These are phyloP conservation scores for Semotilus atromaculatus DNA, from an alignment of 2,797 vertebrate species.

Conservation along the genomic window DNA sequence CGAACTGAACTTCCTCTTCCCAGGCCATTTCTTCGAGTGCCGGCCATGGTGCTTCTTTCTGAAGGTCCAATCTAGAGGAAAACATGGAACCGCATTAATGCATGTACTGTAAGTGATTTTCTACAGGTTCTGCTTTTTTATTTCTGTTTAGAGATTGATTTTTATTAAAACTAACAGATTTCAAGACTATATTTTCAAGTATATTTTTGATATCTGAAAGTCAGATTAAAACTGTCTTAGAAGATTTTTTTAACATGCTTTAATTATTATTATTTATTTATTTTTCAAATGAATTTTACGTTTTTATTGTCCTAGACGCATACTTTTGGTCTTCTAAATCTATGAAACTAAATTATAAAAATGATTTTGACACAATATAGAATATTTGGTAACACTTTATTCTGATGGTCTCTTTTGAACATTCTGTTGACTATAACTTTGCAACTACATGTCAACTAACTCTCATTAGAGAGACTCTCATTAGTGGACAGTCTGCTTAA, in stretches of 20 bases:
- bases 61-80: constrained; percentile 18
- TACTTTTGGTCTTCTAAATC: not conserved
- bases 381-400: too few relatives aligned
- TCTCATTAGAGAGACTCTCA: too few relatives aligned
- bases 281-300: not conserved
- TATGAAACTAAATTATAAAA: not conserved
- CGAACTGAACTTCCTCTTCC: constrained; percentile 74
- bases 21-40: constrained; percentile 64
- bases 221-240: not conserved
- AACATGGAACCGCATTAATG: not conserved
- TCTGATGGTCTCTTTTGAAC: too few relatives aligned
- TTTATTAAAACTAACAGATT: not conserved
- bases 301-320: not conserved
- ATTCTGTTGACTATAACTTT: too few relatives aligned
- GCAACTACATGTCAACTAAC: too few relatives aligned
- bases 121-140: not conserved
- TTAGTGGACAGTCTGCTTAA: too few relatives aligned
- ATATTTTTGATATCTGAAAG: not conserved
- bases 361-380: not conserved
- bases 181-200: too few relatives aligned
- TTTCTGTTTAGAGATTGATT: not conserved
- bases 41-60: constrained; percentile 32
- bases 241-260: not conserved
- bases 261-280: not conserved
- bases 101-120: not conserved